Conservation (phyloP, 2,113 vertebrate genomes). For the Mirounga angustirostris region DNA sequence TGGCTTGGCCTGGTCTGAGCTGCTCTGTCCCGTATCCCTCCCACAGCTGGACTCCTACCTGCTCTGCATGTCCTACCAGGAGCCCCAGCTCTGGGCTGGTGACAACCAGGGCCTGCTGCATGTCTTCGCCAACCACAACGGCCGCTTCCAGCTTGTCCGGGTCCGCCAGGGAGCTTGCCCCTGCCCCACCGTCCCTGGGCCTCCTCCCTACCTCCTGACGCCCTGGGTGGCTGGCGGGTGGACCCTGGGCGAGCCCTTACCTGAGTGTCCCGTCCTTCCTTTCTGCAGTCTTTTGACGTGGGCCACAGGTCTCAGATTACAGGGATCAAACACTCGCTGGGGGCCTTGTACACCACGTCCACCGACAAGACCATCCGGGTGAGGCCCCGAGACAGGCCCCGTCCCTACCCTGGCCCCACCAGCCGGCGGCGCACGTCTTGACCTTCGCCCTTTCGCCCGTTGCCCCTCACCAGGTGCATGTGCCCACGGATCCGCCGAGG, state of each 20-base stretch:
- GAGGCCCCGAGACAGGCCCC: neutral
- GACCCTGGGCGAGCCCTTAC: neutral
- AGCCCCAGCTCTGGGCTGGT: constrained; percentile 93
- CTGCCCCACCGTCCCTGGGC: neutral
- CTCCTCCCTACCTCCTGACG: neutral
- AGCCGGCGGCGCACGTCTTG: fast-evolving
- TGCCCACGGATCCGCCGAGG: constrained; percentile 93
- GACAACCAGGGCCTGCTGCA: constrained; percentile 92
- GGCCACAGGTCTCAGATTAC: constrained; percentile 94
- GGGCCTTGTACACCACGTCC: constrained; percentile 94
- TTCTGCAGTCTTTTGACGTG: constrained; percentile 90
- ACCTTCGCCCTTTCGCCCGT: neutral
- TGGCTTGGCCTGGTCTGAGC: neutral
- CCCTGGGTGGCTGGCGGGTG: neutral
- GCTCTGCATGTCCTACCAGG: constrained; percentile 92
- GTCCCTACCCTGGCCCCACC: fast-evolving
- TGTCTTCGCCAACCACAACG: constrained; percentile 89
- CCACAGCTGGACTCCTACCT: constrained; percentile 92
- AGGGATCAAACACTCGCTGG: constrained; percentile 90
- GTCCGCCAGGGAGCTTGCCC: constrained; percentile 64
- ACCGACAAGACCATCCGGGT: constrained; percentile 94
- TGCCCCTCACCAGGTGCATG: constrained; percentile 89
- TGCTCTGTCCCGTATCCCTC: neutral
- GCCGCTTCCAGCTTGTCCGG: constrained; percentile 87
- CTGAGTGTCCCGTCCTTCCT: neutral